These are phyloP conservation scores for Galago senegalensis DNA, from an alignment of 2,797 vertebrate genomes.

Conservation along the genomic window DNA sequence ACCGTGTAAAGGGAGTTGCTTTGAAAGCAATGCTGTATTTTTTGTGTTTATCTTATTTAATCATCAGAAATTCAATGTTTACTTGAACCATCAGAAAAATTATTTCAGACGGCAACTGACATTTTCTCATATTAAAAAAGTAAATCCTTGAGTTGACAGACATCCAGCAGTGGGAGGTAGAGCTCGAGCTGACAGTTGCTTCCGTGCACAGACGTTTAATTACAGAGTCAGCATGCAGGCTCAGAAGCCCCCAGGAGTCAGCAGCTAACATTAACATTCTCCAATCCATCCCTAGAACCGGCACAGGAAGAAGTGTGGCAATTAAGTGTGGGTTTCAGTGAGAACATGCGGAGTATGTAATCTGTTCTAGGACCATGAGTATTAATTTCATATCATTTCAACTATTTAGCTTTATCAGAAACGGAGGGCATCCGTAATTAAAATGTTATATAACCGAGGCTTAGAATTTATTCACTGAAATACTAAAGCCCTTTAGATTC, in stretches of 20 bases:
- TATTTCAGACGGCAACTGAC: constrained; percentile 83
- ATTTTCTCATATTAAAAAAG: constrained; percentile 83
- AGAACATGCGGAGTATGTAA: constrained; percentile 65
- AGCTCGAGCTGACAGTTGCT: constrained; percentile 88
- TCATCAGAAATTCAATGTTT: constrained; percentile 76
- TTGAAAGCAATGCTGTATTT: constrained; percentile 38
- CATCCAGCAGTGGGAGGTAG: constrained; percentile 89
- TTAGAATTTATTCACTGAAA: constrained; percentile 25
- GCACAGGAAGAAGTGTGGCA: constrained; percentile 78
- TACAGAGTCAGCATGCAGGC: constrained; percentile 90
- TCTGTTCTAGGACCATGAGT: constrained; percentile 50
- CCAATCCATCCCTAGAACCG: constrained; percentile 78
- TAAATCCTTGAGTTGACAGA: constrained; percentile 87
- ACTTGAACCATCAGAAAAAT: constrained; percentile 79
- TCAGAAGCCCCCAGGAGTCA: constrained; percentile 85
- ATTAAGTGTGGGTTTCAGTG: constrained; percentile 70
- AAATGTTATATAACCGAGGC: constrained; percentile 41
- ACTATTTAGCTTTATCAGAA: constrained; percentile 46
- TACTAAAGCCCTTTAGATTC: constrained; percentile 12
- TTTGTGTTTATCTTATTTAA: constrained; percentile 79
- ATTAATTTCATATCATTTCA: constrained; percentile 48
- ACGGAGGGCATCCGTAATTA: constrained; percentile 15
- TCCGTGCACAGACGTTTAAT: constrained; percentile 90
- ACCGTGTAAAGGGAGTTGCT: constrained; percentile 44
- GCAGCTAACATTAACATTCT: constrained; percentile 85